phyloP scores from a whole-genome alignment of 2,113 vertebrate genomes.

The Saimiri boliviensis region DNA sequence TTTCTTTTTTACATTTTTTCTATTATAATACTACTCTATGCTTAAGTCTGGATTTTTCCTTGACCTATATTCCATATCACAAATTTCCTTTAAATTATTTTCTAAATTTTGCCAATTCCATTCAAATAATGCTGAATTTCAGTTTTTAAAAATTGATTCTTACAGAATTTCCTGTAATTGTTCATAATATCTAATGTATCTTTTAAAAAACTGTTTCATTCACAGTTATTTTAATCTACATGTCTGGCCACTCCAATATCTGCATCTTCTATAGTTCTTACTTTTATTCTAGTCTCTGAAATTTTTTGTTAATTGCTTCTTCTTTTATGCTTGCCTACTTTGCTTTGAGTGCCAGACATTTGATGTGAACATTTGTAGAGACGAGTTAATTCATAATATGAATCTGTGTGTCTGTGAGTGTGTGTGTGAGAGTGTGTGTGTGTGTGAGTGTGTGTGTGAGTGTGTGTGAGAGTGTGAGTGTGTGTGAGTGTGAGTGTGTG shows the following conservation, averaged over 20 bases:
- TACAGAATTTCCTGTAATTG: neutral
- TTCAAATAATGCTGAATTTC: neutral
- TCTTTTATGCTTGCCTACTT: neutral
- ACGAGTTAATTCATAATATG: too few species aligned
- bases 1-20: neutral
- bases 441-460: too few species aligned
- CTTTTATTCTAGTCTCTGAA: neutral
- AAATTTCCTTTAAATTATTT: neutral
- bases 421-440: too few species aligned
- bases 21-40: neutral
- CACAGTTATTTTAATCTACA: neutral
- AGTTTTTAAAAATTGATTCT: neutral
- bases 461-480: too few species aligned
- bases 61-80: neutral
- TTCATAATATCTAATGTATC: neutral
- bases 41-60: neutral
- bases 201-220: neutral
- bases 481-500: too few species aligned
- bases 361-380: neutral
- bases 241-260: neutral
- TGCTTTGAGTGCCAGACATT: neutral
- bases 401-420: neutral
- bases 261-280: neutral
- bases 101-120: neutral
- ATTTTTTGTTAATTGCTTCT: neutral